Evolutionary conservation across 2,797 vertebrate species (phyloP).

Genomic region (Chaetodon trifasciatus): DNA sequence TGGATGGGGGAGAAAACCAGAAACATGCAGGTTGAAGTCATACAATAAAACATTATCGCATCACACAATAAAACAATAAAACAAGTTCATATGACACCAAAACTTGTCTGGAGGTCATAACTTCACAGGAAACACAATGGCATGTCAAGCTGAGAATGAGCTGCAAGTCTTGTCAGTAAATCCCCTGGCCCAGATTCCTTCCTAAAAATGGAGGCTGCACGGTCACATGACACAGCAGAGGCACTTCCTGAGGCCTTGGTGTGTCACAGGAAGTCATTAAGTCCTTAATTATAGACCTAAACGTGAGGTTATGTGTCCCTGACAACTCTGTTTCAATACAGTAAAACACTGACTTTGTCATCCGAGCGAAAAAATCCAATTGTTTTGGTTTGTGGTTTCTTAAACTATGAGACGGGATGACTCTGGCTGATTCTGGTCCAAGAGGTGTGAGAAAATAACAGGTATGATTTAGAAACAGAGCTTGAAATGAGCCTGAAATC

Average conservation of each 20-base stretch:
- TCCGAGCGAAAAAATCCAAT: slow-evolving; percentile 56
- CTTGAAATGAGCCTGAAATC: background rate
- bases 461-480: slow-evolving; percentile 14
- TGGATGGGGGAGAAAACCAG: slow-evolving; percentile 38
- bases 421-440: slow-evolving; percentile 14
- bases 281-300: slow-evolving; percentile 61
- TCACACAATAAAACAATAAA: slow-evolving; percentile 41
- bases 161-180: slow-evolving; percentile 9
- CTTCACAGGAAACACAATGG: slow-evolving; percentile 65
- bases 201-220: slow-evolving; percentile 51
- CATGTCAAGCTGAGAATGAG: slow-evolving; percentile 44
- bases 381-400: slow-evolving; percentile 28
- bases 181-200: slow-evolving; percentile 40
- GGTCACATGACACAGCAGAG: slow-evolving; percentile 49
- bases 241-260: slow-evolving; percentile 37
- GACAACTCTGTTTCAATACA: slow-evolving; percentile 23
- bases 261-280: slow-evolving; percentile 63
- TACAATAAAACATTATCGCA: slow-evolving; percentile 27
- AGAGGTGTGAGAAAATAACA: slow-evolving; percentile 44
- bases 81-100: background rate
- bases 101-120: slow-evolving; percentile 35
- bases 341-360: slow-evolving; percentile 58
- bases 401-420: slow-evolving; percentile 15
- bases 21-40: slow-evolving; percentile 36
- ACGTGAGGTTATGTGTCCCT: slow-evolving; percentile 20